A percentile compares a stretch with the other conserved stretches of the same genome.
Evolutionary conservation across 2,888 invertebrate genomes (phyloP).

Genomic region (Darwinula stevensoni): DNA sequence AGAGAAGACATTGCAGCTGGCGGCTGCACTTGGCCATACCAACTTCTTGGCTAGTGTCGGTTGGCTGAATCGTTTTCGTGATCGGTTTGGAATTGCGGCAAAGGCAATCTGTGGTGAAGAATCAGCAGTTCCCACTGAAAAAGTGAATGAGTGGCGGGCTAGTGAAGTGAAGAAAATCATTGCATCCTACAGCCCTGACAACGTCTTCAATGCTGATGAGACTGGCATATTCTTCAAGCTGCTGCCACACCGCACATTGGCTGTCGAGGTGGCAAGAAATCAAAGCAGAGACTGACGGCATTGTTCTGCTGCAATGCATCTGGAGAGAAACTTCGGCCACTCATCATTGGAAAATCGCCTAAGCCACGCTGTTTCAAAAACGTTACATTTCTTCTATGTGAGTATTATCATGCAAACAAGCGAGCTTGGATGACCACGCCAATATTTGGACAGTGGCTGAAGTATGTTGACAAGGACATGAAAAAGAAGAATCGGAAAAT

Average conservation of each 20-base stretch:
- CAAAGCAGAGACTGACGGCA: slow-evolving; percentile 13
- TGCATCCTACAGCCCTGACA: background rate
- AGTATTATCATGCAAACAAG: slow-evolving; percentile 9
- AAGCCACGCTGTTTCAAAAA: slow-evolving; percentile 14
- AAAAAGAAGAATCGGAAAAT: slow-evolving; percentile 12
- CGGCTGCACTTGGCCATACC: background rate
- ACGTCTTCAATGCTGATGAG: slow-evolving; percentile 5
- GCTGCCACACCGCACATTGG: slow-evolving; percentile 9
- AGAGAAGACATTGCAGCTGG: background rate
- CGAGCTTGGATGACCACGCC: slow-evolving; percentile 15
- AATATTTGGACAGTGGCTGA: slow-evolving; percentile 11
- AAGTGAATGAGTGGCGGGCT: slow-evolving; percentile 1
- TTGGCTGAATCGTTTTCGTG: background rate
- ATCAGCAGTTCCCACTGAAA: background rate
- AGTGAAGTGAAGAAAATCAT: slow-evolving; percentile 1
- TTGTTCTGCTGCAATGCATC: slow-evolving; percentile 13
- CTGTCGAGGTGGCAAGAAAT: slow-evolving; percentile 12
- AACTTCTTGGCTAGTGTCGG: background rate
- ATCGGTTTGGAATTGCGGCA: background rate
- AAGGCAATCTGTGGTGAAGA: background rate
- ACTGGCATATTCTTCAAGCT: slow-evolving; percentile 4
- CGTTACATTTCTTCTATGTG: slow-evolving; percentile 11
- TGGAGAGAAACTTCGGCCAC: slow-evolving; percentile 13
- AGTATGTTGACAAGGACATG: slow-evolving; percentile 11
- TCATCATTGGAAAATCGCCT: slow-evolving; percentile 14